These are phyloP conservation scores for Gadus macrocephalus DNA, from an alignment of 2,113 vertebrate genomes.

Conservation along the genomic window DNA sequence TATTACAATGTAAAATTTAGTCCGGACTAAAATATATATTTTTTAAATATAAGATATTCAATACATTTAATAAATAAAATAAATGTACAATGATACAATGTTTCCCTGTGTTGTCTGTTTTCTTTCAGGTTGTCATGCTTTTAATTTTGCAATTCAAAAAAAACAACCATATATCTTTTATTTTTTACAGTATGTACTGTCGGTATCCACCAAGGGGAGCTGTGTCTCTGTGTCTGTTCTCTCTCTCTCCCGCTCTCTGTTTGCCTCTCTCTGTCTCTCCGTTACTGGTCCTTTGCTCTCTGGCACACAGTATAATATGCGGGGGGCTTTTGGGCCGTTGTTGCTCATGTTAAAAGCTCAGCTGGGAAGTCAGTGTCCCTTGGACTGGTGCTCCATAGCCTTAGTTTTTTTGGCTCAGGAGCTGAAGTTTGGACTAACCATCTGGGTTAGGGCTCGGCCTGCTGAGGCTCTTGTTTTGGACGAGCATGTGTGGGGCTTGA, in stretches of 20 bases:
- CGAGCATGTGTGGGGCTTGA: neutral
- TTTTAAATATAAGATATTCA: too few relatives aligned
- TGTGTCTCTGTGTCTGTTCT: conserved; percentile 56
- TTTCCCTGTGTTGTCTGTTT: too few relatives aligned
- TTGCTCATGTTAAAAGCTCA: conserved; percentile 67
- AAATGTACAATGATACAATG: too few relatives aligned
- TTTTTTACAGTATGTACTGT: conserved; percentile 35
- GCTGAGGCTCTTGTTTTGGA: neutral
- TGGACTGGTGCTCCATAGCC: conserved; percentile 54
- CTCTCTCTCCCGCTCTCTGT: conserved; percentile 28
- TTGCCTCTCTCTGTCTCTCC: conserved; percentile 27
- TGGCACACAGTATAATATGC: conserved; percentile 44
- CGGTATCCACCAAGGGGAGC: conserved; percentile 71
- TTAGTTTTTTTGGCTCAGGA: conserved; percentile 48
- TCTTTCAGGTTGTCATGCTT: too few relatives aligned
- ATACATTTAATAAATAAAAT: too few relatives aligned
- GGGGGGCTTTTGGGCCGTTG: conserved; percentile 49
- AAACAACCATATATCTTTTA: neutral
- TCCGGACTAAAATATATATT: too few relatives aligned
- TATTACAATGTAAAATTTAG: too few relatives aligned
- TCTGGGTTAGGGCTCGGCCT: conserved; percentile 32
- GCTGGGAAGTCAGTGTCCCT: conserved; percentile 59
- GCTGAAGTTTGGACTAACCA: conserved; percentile 36
- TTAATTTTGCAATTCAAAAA: neutral
- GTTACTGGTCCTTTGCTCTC: conserved; percentile 9